Evolutionary conservation across 1,140 invertebrate species (phyloP).

Genomic region (Drosophila nikananu): DNA sequence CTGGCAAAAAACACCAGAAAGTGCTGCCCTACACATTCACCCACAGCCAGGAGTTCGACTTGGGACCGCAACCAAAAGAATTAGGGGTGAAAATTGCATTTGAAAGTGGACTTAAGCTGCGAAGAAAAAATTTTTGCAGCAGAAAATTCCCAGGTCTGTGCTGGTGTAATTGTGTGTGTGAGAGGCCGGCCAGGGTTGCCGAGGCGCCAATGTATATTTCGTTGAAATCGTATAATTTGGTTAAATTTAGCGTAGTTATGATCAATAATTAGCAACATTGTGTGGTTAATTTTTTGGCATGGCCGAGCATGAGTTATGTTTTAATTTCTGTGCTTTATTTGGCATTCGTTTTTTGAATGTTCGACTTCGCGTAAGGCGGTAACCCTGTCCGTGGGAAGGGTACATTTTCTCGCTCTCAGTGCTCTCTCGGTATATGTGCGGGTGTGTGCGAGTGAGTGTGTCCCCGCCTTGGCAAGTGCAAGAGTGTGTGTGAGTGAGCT

Average conservation of each 20-base stretch:
- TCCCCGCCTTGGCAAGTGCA: conserved; percentile 27
- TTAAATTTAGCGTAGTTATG: background rate
- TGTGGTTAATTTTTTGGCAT: background rate
- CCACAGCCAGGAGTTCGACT: conserved; percentile 58
- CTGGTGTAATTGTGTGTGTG: conserved; percentile 56
- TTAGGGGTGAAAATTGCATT: conserved; percentile 66
- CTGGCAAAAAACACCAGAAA: conserved; percentile 71
- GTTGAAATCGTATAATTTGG: background rate
- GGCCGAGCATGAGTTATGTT: background rate
- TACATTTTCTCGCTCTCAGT: conserved; percentile 71
- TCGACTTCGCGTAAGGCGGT: conserved; percentile 1
- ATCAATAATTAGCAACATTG: background rate
- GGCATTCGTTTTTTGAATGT: background rate
- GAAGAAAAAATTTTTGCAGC: conserved; percentile 71
- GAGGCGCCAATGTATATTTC: conserved; percentile 5
- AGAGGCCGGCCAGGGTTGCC: conserved; percentile 62
- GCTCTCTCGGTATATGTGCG: conserved; percentile 40
- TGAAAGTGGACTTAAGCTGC: conserved; percentile 72
- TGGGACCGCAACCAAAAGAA: conserved; percentile 46
- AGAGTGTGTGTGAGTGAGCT: conserved; percentile 38
- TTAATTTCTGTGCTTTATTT: background rate
- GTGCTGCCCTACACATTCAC: conserved; percentile 54
- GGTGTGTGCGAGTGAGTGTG: conserved; percentile 25
- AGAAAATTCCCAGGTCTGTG: conserved; percentile 81
- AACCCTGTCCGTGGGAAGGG: conserved; percentile 64